Base-by-base conservation (phyloP, 2,113 vertebrate genomes). In the Sturnus vulgaris region DNA sequence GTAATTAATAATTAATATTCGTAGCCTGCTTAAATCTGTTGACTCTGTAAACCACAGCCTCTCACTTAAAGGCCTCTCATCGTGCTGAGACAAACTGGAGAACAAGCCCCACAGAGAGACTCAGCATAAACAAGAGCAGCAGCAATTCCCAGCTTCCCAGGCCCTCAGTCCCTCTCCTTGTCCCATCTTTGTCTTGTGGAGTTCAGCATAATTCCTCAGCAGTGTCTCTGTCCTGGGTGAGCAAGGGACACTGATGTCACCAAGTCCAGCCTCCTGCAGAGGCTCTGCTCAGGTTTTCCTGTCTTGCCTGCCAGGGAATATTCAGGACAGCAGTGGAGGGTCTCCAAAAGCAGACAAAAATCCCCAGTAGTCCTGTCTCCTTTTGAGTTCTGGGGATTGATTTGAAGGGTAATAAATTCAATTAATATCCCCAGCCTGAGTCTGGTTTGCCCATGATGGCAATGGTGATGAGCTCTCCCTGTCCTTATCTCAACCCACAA, bases 1-100 rank as follows among this genome's bases (percentile, higher is more conserved):
- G 86, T 94, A 95, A 97, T 97, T 97, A 97, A 97, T 97, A 96
- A 95, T 96, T 97, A 95, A 96, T 95, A 97, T 88, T 90, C 20
- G 31, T 46, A 91, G 90, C 61, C 90, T 81, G 75, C 94, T 95
- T 80, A 79, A 89, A 93, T 93, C 92, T 94, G 90, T 96, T 92
- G 95, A 96, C 81, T 93, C 95, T 73, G 90, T 90, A 94, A 96
- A 94, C 72, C 25, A 9, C 88, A 95, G 87, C 78, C 28, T 96
- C 91, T 88, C 94, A 90, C 72, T 91, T 83, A 57, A 70, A 94
- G 90, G 72, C 50, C 60, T 76, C 78, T 89, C 1, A 2, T 75
- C 80, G 5, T 53, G 90, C 80, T 90, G 92, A 95, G 92, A 68
- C 90, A 88, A 60, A 90, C 64, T 90, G 80, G 64, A 92, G 94